Percentiles rank a stretch among this genome's conserved stretches.
These are phyloP conservation scores for Brachymystax lenok DNA, from an alignment of 2,797 vertebrate genomes.

Conservation along the genomic window DNA sequence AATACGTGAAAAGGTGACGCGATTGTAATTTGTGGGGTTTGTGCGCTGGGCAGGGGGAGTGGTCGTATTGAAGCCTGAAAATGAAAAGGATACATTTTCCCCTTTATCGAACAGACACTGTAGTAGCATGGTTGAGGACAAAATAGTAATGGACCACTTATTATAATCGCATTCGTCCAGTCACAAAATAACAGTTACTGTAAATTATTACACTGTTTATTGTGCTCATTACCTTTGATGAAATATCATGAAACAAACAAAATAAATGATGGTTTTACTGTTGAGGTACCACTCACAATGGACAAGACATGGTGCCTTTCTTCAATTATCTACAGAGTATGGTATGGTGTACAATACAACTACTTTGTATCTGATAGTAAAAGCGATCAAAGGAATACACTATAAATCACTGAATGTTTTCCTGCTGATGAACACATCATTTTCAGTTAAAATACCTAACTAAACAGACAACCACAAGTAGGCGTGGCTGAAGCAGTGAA, in stretches of 20 bases:
- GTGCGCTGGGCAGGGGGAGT: constrained; percentile 54
- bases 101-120: constrained; percentile 65
- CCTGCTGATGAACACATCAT: background rate
- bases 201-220: background rate
- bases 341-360: background rate
- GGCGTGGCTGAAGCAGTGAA: constrained; percentile 57
- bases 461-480: constrained; percentile 21
- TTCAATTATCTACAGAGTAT: background rate
- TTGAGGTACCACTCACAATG: background rate
- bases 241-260: background rate
- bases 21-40: constrained; percentile 59
- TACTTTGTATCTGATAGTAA: background rate
- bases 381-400: background rate
- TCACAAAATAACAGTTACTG: constrained; percentile 60
- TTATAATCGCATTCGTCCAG: constrained; percentile 52
- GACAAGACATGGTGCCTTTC: background rate
- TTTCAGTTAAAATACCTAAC: background rate
- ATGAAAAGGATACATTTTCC: constrained; percentile 74
- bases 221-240: background rate
- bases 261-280: background rate
- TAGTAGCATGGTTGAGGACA: constrained; percentile 67
- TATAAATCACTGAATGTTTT: background rate
- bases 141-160: constrained; percentile 62
- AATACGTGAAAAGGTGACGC: constrained; percentile 68
- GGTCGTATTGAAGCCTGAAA: constrained; percentile 61